These are phyloP conservation scores for Imbricaverruca yamaguchii DNA, from an alignment of 2,888 invertebrate species.

Conservation along the genomic window DNA sequence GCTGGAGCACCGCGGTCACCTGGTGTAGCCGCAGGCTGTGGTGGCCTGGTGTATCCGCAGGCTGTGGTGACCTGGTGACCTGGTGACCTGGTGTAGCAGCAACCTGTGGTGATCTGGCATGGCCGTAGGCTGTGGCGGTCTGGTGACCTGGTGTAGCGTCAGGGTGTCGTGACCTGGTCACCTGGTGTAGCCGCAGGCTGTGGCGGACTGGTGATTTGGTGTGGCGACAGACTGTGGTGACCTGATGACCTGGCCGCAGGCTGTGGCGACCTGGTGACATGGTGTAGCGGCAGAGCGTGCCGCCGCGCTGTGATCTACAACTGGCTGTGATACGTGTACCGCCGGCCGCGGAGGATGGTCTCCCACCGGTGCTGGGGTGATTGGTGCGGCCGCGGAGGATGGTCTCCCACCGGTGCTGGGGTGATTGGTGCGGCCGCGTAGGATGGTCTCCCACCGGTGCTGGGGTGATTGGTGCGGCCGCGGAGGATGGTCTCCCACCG, in stretches of 20 bases:
- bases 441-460: no score
- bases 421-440: no score
- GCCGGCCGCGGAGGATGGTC: no score
- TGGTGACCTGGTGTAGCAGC: neutral
- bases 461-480: no score
- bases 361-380: no score
- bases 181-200: conserved; percentile 23
- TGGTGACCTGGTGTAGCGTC: neutral
- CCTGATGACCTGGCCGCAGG: conserved; percentile 23
- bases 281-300: conserved; percentile 49
- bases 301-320: neutral
- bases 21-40: neutral
- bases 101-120: no score
- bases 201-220: conserved; percentile 53
- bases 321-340: neutral
- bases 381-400: no score
- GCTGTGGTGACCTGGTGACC: no score
- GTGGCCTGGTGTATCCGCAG: neutral
- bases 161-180: neutral
- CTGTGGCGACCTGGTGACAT: conserved; percentile 48
- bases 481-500: no score
- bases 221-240: conserved; percentile 43
- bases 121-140: neutral
- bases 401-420: no score
- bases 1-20: conserved; percentile 6